Evolutionary conservation across 2,113 vertebrate species (phyloP).

Genomic region (Oreotragus oreotragus): DNA sequence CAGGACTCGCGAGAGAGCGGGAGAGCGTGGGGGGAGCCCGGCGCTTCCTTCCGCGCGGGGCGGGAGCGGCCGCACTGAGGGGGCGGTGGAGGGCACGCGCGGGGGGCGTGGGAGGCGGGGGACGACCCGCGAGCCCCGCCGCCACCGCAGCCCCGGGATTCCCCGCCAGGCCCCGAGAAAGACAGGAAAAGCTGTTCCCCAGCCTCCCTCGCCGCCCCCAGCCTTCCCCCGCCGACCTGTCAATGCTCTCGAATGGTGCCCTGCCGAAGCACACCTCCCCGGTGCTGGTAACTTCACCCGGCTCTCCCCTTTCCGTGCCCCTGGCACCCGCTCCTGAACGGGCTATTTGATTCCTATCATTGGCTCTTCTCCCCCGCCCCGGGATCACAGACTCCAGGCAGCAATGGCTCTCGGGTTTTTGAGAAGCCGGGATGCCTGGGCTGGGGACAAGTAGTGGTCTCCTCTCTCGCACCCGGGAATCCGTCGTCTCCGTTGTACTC

Average conservation of each 20-base stretch:
- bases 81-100: conserved; percentile 29
- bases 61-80: conserved; percentile 25
- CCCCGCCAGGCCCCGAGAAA: background rate
- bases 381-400: background rate
- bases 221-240: conserved; percentile 10
- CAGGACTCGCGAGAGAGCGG: conserved; percentile 67
- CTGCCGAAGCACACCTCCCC: background rate
- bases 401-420: background rate
- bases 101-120: conserved; percentile 18
- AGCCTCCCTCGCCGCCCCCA: background rate
- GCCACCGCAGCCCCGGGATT: conserved; percentile 36
- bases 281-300: conserved; percentile 20
- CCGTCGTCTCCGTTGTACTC: background rate
- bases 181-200: background rate
- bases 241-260: conserved; percentile 22
- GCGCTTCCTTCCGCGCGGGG: conserved; percentile 45
- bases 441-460: background rate
- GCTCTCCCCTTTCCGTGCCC: background rate
- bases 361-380: background rate
- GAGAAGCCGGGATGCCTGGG: background rate
- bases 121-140: background rate
- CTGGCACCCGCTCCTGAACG: background rate
- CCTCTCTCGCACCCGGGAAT: background rate
- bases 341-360: background rate
- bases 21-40: conserved; percentile 65